Percentiles rank a stretch among this genome's conserved stretches.
phyloP scores from a whole-genome alignment of 2,113 vertebrate species.

The Gadus macrocephalus region DNA sequence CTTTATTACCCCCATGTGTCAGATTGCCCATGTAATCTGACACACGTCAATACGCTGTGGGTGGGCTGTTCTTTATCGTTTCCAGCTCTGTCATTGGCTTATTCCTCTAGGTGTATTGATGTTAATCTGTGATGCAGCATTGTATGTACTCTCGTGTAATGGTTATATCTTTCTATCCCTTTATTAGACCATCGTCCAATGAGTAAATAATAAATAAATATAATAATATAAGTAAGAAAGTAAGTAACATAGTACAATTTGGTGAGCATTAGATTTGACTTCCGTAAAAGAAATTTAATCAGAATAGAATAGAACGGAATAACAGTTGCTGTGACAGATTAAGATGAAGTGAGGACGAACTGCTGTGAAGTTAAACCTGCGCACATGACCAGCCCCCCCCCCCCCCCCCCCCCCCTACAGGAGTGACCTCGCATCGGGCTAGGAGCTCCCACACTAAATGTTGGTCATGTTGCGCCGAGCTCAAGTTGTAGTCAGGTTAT shows the following conservation, averaged over 20 bases:
- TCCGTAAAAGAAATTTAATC: background rate
- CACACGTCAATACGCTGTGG: constrained; percentile 45
- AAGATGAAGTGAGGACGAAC: background rate
- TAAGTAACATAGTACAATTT: too few relatives aligned
- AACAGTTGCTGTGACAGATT: background rate
- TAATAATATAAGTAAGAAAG: too few relatives aligned
- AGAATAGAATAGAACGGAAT: background rate
- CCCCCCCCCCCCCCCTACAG: background rate
- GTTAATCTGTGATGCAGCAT: too few relatives aligned
- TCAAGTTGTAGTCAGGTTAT: constrained; percentile 41
- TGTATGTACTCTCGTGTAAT: background rate
- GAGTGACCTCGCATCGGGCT: constrained; percentile 14
- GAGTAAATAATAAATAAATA: too few relatives aligned
- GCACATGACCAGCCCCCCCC: too few relatives aligned
- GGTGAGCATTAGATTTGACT: too few relatives aligned
- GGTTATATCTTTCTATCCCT: background rate
- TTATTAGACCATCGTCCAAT: too few relatives aligned
- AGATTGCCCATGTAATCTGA: constrained; percentile 28
- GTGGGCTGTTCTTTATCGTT: constrained; percentile 38
- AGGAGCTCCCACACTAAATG: constrained; percentile 36
- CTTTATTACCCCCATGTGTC: constrained; percentile 37
- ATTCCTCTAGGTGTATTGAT: background rate
- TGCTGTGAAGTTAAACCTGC: background rate
- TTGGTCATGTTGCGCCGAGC: constrained; percentile 38
- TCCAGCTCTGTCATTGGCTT: background rate